These are phyloP conservation scores for Chaitophorus viminalis DNA, from an alignment of 2,888 invertebrate genomes.

Conservation along the genomic window DNA sequence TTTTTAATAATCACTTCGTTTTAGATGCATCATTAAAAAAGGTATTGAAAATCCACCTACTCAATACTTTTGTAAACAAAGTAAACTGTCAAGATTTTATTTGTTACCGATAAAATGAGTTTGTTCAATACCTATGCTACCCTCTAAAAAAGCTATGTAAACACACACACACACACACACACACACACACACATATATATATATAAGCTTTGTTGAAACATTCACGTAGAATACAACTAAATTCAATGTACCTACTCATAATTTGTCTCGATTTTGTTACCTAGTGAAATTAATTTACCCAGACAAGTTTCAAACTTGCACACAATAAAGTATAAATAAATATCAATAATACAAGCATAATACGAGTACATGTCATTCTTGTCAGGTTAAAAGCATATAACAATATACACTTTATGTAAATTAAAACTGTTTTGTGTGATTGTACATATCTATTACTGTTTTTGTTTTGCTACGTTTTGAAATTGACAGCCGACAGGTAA, in stretches of 20 bases:
- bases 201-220: too few species aligned
- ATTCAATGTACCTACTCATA: neutral
- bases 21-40: too few species aligned
- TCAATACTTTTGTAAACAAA: neutral
- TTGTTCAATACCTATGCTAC: neutral
- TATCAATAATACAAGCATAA: neutral
- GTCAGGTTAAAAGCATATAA: neutral
- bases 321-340: neutral
- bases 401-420: neutral
- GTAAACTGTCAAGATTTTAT: neutral
- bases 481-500: neutral
- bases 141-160: neutral
- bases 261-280: neutral
- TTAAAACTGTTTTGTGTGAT: too few species aligned
- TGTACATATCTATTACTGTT: neutral
- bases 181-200: too few species aligned
- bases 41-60: neutral
- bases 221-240: neutral
- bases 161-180: neutral
- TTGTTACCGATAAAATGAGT: neutral
- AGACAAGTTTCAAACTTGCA: neutral
- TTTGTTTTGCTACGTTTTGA: neutral
- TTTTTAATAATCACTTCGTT: too few species aligned
- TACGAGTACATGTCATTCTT: neutral
- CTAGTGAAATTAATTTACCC: neutral